These are phyloP conservation scores for Dinomys branickii DNA, from an alignment of 2,113 vertebrate species.

Conservation along the genomic window DNA sequence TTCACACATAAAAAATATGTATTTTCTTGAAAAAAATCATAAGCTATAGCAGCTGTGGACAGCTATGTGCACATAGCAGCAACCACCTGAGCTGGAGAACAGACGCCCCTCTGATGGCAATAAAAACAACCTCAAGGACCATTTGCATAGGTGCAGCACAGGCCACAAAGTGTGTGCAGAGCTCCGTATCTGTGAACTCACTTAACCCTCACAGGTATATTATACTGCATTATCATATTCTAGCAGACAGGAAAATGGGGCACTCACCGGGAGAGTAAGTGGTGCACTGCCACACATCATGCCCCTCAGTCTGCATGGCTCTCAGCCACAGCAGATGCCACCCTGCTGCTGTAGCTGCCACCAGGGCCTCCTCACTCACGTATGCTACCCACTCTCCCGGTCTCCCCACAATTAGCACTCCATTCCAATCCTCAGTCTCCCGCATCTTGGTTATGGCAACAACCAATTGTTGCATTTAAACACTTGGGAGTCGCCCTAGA, in stretches of 20 bases:
- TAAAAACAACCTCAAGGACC: not conserved
- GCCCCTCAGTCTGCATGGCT: not conserved
- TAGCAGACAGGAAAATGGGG: not conserved
- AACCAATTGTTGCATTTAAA: not conserved
- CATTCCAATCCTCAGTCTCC: not conserved
- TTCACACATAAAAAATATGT: constrained; percentile 53
- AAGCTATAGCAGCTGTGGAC: not conserved
- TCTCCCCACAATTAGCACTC: not conserved
- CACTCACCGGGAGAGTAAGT: not conserved
- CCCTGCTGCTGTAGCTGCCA: not conserved
- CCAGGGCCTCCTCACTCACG: not conserved
- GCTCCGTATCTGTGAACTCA: not conserved
- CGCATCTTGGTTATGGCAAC: not conserved
- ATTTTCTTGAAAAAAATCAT: constrained; percentile 50
- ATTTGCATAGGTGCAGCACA: not conserved
- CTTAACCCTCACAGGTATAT: not conserved
- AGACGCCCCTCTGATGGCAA: not conserved
- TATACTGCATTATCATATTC: not conserved
- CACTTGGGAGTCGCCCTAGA: not conserved
- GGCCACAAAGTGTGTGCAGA: not conserved
- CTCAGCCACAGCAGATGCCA: not conserved
- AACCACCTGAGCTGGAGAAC: not conserved
- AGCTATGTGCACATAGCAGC: not conserved
- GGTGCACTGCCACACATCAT: not conserved
- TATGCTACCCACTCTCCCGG: not conserved